Conservation (phyloP, 2,113 vertebrate species). For the Syrmaticus mikado region DNA sequence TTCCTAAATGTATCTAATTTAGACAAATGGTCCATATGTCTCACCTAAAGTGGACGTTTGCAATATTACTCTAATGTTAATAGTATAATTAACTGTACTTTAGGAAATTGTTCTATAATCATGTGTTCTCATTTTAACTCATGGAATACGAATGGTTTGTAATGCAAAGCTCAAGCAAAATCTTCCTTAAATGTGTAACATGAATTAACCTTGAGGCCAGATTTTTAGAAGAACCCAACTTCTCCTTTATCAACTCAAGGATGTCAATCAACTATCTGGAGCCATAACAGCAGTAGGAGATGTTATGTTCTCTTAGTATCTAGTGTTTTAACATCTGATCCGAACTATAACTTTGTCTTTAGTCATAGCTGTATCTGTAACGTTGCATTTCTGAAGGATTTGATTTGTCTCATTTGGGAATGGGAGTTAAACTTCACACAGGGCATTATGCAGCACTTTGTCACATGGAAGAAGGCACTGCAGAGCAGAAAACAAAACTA, state of each 20-base stretch:
- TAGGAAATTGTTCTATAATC: not conserved
- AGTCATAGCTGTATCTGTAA: not conserved
- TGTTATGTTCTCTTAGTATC: not conserved
- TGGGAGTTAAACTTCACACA: not conserved
- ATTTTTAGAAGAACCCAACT: not conserved
- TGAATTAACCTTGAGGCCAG: not conserved
- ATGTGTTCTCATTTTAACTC: not conserved
- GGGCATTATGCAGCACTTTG: not conserved
- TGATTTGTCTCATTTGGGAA: not conserved
- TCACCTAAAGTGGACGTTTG: not conserved
- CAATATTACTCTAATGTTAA: not conserved
- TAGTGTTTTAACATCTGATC: not conserved
- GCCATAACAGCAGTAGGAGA: not conserved
- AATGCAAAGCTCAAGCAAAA: not conserved
- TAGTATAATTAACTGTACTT: not conserved
- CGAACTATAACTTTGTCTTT: not conserved
- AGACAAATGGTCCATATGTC: rapidly evolving
- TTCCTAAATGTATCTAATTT: not conserved
- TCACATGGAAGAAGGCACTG: not conserved
- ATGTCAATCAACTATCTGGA: not conserved
- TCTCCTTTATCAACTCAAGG: not conserved
- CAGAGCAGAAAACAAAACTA: not conserved
- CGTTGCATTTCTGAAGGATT: not conserved
- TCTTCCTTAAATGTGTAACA: not conserved
- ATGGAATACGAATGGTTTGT: not conserved